phyloP scores from a whole-genome alignment of 2,888 invertebrate species.

The Ametastegia equiseti region DNA sequence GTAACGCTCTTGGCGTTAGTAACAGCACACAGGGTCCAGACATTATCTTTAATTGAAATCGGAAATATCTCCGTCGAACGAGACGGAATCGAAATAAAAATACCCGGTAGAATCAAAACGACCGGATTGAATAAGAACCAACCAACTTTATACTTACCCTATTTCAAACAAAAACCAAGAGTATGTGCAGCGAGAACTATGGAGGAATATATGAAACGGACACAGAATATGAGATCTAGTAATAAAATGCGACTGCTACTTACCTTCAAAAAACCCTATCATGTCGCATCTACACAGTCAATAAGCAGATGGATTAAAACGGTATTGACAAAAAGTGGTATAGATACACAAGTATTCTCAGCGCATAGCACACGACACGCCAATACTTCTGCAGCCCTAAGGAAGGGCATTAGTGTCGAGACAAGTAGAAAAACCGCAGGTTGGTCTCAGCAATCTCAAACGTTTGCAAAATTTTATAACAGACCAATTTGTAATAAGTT shows the following conservation, averaged over 20 bases:
- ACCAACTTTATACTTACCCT: neutral
- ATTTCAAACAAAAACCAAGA: neutral
- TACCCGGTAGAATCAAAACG: neutral
- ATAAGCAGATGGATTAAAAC: too few relatives aligned
- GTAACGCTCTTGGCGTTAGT: too few relatives aligned
- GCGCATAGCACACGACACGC: too few relatives aligned
- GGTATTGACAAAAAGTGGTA: too few relatives aligned
- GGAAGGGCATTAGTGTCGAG: too few relatives aligned
- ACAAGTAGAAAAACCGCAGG: neutral
- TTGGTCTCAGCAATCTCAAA: neutral
- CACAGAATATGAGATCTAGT: neutral
- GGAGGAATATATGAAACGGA: neutral
- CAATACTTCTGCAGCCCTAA: too few relatives aligned
- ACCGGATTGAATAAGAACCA: neutral
- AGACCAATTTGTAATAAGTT: neutral
- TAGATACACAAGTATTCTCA: too few relatives aligned
- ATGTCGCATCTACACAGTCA: too few relatives aligned
- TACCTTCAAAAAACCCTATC: neutral
- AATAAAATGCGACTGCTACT: neutral
- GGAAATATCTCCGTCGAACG: neutral
- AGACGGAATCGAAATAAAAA: neutral
- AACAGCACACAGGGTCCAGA: too few relatives aligned
- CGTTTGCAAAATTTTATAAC: neutral
- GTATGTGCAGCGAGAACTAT: neutral
- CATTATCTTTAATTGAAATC: neutral